Percentiles rank a stretch among this genome's conserved stretches.
These are phyloP conservation scores for Rhipidura dahli DNA, from an alignment of 2,113 vertebrate genomes.

Conservation along the genomic window DNA sequence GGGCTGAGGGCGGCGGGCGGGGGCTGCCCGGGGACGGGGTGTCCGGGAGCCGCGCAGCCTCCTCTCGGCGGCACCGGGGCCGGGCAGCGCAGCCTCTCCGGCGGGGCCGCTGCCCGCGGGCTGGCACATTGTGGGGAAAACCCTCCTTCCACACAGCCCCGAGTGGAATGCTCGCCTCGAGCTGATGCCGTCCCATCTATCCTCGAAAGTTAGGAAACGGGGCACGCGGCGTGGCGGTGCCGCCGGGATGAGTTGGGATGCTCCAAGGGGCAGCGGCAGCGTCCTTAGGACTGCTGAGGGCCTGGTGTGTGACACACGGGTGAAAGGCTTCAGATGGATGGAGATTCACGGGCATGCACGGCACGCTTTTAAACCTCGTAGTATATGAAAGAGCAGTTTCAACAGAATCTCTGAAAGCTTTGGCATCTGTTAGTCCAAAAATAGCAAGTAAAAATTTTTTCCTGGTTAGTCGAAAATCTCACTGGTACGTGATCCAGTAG, in stretches of 20 bases:
- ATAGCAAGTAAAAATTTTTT: neutral
- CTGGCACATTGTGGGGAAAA: fast-evolving
- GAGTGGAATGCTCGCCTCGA: fast-evolving
- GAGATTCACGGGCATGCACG: fast-evolving
- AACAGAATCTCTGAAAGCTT: neutral
- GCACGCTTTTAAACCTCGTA: fast-evolving
- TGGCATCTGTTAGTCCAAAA: neutral
- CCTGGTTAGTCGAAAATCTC: neutral
- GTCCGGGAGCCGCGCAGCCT: neutral
- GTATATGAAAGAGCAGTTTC: neutral
- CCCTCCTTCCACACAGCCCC: neutral
- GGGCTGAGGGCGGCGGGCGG: neutral
- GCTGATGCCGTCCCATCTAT: fast-evolving
- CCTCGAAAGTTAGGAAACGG: neutral
- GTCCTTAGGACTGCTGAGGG: fast-evolving
- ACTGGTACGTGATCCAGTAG: fast-evolving
- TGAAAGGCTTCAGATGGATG: neutral
- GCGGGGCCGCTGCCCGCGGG: neutral
- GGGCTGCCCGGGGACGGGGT: neutral
- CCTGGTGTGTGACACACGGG: fast-evolving
- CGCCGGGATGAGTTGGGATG: neutral
- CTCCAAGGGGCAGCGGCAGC: neutral
- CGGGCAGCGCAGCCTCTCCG: neutral
- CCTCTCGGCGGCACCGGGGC: neutral
- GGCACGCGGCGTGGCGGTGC: neutral